Evolutionary conservation across 2,888 invertebrate genomes (phyloP), one percentile per base, ranked within the genome.

Genomic region (Pycnomerus fuliginosus): DNA sequence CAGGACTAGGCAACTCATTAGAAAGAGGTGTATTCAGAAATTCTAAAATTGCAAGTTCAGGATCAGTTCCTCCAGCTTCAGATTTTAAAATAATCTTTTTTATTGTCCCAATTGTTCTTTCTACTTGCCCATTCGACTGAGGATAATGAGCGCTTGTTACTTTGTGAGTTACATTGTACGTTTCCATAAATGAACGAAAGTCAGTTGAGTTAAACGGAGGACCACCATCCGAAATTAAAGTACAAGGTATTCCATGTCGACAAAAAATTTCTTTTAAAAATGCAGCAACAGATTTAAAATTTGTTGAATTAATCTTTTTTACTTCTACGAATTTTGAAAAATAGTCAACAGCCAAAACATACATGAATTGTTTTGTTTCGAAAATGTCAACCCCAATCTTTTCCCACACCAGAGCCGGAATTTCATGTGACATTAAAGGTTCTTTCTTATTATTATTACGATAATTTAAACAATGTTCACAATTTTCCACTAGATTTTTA

Each of bases 311-410:
- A 7, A 52, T 13, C 38, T 31, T 28, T 8, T 35, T 31, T 13
- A 57, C 31, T 35, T 60, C 55, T 22, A 59, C 12, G 55, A 54
- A 60, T 13, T 55, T 58, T 3, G 48, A 44, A 33, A 55, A 44
- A 46, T 53, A 60, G 42, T 62, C 60, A 14, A 55, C 42, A 13
- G 56, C 32, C 10, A 58, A 23, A 5, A 60, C 28, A 41, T 51
- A 61, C 15, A 48, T 41, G 5, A 23, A 28, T 10, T 17, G 24
- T 12, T 16, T 30, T 31, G 25, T 38, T 2, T 34, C 34, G 7
- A 25, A 15, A 8, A 43, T 39, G 31, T 50, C 50, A 5, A 28
- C 11, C 10, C 33, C 34, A 5, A 45, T 24, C 45, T 51, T 41
- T 8, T 34, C 16, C 14, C 23, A 48, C 3, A 27, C 13, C 3